Evolutionary conservation across 2,113 vertebrate species (phyloP).

Genomic region (Cynocephalus volans): DNA sequence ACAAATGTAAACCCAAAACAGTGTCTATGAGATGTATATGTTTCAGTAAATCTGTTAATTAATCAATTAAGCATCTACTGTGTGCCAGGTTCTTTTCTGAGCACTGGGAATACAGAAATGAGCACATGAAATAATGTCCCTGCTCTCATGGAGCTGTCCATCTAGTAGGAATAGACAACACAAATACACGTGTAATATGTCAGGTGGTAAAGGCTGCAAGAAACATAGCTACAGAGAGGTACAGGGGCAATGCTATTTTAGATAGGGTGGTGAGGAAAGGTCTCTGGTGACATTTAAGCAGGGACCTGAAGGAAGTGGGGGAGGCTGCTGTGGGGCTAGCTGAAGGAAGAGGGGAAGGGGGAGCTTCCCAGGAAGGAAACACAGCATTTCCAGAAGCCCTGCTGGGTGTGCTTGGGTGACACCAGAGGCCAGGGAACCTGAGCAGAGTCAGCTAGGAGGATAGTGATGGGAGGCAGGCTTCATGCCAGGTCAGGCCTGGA

Average conservation of each 20-base stretch:
- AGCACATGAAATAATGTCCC: background rate
- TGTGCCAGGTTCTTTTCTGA: background rate
- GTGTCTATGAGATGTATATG: background rate
- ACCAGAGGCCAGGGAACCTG: background rate
- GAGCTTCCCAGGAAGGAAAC: background rate
- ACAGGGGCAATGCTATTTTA: background rate
- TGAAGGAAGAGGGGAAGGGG: background rate
- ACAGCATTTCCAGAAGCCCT: background rate
- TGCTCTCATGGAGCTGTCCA: background rate
- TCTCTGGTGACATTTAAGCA: background rate
- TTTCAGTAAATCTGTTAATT: background rate
- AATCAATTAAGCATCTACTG: background rate
- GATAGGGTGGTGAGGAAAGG: background rate
- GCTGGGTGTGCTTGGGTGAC: background rate
- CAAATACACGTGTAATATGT: background rate
- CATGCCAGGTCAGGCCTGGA: background rate
- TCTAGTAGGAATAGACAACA: background rate
- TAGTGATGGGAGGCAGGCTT: background rate
- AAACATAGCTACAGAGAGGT: background rate
- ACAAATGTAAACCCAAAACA: background rate
- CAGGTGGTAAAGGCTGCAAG: background rate
- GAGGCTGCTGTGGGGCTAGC: background rate
- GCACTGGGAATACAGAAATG: background rate
- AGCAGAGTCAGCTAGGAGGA: background rate
- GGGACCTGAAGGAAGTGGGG: background rate